Evolutionary conservation across 2,888 invertebrate genomes (phyloP).

Genomic region (Caenorhabditis doughertyi): DNA sequence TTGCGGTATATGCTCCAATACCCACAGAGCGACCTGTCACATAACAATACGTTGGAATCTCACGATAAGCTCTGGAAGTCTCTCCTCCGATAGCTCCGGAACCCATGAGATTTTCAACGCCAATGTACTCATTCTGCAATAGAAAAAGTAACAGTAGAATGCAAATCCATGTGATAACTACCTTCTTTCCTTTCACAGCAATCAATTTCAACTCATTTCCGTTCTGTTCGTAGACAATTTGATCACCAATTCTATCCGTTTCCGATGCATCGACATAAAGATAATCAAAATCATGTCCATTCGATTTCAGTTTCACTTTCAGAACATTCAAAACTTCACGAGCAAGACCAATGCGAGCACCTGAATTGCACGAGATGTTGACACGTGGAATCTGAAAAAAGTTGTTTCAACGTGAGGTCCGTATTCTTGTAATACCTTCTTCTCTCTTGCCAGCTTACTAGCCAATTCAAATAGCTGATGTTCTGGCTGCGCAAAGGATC

Average conservation of each 20-base stretch:
- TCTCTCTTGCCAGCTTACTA: conserved; percentile 76
- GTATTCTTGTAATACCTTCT: conserved; percentile 57
- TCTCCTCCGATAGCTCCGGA: conserved; percentile 93
- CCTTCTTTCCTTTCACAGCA: conserved; percentile 86
- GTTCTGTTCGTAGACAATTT: conserved; percentile 73
- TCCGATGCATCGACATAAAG: conserved; percentile 95
- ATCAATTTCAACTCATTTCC: conserved; percentile 82
- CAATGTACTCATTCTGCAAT: conserved; percentile 86
- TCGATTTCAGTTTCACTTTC: conserved; percentile 86
- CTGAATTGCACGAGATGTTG: conserved; percentile 96
- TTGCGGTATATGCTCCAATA: conserved; percentile 96
- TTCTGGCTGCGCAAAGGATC: conserved; percentile 92
- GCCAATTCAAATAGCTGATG: conserved; percentile 89
- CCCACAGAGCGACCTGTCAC: conserved; percentile 99
- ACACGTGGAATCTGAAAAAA: conserved; percentile 89
- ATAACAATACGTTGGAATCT: conserved; percentile 94
- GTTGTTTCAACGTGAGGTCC: not conserved
- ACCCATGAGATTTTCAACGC: conserved; percentile 92
- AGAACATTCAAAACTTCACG: conserved; percentile 96
- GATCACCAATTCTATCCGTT: conserved; percentile 84
- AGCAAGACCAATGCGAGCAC: conserved; percentile 96
- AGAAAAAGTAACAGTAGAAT: not conserved
- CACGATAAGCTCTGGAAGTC: conserved; percentile 94
- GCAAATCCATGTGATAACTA: not conserved
- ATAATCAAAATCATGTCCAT: conserved; percentile 94